Conservation (phyloP, 1,140 invertebrate genomes). For the Drosophila elegans region DNA sequence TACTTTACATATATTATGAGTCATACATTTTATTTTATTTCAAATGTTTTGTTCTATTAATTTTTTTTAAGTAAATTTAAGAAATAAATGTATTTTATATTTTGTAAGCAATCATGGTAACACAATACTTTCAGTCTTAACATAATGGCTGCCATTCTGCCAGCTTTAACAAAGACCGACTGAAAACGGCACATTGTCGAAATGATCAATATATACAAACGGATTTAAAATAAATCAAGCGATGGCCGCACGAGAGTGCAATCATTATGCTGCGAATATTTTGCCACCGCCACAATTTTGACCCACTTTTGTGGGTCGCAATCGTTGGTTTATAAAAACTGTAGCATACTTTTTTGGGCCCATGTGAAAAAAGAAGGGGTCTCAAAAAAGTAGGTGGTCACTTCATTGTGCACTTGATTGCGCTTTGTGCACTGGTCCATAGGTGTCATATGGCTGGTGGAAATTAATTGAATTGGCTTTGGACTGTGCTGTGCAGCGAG, state of each 20-base stretch:
- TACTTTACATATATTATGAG: too few species aligned
- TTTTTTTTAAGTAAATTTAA: too few species aligned
- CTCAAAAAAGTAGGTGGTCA: constrained; percentile 14
- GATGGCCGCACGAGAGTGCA: constrained; percentile 26
- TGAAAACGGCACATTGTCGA: constrained; percentile 31
- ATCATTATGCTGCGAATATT: constrained; percentile 37
- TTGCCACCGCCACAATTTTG: constrained; percentile 3
- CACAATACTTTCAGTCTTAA: not conserved
- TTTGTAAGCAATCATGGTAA: not conserved
- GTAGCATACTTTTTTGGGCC: constrained; percentile 31
- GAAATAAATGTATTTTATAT: not conserved
- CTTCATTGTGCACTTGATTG: constrained; percentile 59
- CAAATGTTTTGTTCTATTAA: too few species aligned
- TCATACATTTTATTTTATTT: too few species aligned
- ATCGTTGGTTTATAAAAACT: constrained; percentile 48
- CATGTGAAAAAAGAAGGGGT: constrained; percentile 14
- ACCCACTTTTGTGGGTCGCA: constrained; percentile 23
- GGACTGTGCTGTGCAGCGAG: constrained; percentile 35
- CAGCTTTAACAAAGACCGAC: not conserved
- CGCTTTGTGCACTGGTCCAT: constrained; percentile 72
- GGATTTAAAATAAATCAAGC: constrained; percentile 48
- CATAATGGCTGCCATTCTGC: not conserved
- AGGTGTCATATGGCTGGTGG: constrained; percentile 78
- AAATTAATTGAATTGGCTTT: constrained; percentile 83
- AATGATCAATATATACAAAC: constrained; percentile 19